Conservation (phyloP, 2,113 vertebrate genomes). For the Rhinoptilus africanus region DNA sequence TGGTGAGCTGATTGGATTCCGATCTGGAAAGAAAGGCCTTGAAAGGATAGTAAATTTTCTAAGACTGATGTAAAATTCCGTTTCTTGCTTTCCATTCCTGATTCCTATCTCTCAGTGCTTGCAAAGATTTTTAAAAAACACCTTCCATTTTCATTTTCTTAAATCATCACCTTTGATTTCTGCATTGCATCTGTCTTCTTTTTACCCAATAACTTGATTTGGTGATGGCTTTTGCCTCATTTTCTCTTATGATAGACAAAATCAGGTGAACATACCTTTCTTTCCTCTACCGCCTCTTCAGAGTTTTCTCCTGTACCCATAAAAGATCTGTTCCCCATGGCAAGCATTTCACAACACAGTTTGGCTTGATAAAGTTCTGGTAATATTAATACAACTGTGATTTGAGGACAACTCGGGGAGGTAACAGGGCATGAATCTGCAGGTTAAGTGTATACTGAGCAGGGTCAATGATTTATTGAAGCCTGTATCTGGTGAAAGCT, state of each 20-base stretch:
- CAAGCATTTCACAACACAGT: not conserved
- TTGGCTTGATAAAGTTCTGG: not conserved
- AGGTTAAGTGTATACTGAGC: not conserved
- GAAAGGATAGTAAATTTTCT: constrained; percentile 67
- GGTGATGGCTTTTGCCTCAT: not conserved
- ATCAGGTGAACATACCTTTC: not conserved
- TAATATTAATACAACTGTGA: not conserved
- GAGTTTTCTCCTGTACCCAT: not conserved
- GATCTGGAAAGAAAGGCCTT: constrained; percentile 50
- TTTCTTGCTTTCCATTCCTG: not conserved
- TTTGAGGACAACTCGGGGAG: not conserved
- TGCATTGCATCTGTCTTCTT: not conserved
- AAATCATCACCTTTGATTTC: not conserved
- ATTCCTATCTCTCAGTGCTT: not conserved
- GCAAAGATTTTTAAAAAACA: not conserved
- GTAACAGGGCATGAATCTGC: not conserved
- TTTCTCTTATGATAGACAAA: not conserved
- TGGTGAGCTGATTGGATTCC: constrained; percentile 37
- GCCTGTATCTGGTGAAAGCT: not conserved
- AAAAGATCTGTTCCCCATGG: not conserved
- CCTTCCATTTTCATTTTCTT: not conserved
- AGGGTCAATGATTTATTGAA: not conserved
- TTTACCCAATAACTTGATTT: not conserved
- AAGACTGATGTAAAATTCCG: constrained; percentile 25
- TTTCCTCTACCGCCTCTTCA: not conserved